Evolutionary conservation across 2,888 invertebrate genomes (phyloP), one percentile per base, ranked within the genome.

Genomic region (Chymomyza fuscimana): DNA sequence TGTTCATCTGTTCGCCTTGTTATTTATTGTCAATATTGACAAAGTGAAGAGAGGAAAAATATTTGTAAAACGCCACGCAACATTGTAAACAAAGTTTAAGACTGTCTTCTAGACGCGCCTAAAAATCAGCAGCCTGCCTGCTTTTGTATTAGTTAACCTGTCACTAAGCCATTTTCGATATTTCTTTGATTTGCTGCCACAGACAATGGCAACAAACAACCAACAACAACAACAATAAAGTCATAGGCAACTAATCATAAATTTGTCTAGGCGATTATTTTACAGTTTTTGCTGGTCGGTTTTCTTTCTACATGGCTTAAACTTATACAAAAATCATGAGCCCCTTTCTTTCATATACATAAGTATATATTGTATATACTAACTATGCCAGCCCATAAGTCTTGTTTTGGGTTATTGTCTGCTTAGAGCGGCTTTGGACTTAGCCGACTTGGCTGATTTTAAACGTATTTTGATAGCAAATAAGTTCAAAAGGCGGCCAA

Each of bases 1-100:
- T 56, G 52, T 64, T 51, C 50, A n/a, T 16, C 40, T 56, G n/a
- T 56, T 19, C 22, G 36, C 22, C 32, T 56, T 80, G 83, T 85
- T 86, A 86, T 86, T 87, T 86, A 87, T 86, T 86, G 86, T 86
- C 86, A 87, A 86, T 86, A 86, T 86, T 87, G 84, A 86, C 82
- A 80, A 76, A 81, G 81, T 78, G 60, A 59, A 67, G 51, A 22
- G 62, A 25, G 54, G 51, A 67, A 66, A 85, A 77, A 84, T 61
- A 64, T 84, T 79, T 84, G 82, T 83, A 85, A 85, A 81, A 85
- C 83, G 82, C 87, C 81, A 87, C 86, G 87, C 87, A 87, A 86
- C 87, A 86, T 82, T 86, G 85, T 87, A 86, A 86, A 86, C 85
- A 86, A 80, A 87, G 78, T 84, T 85, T 86, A 87, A 87, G 87